Base-by-base conservation (phyloP, 1,140 invertebrate species). In the Pseudomyrmex pallidus region DNA sequence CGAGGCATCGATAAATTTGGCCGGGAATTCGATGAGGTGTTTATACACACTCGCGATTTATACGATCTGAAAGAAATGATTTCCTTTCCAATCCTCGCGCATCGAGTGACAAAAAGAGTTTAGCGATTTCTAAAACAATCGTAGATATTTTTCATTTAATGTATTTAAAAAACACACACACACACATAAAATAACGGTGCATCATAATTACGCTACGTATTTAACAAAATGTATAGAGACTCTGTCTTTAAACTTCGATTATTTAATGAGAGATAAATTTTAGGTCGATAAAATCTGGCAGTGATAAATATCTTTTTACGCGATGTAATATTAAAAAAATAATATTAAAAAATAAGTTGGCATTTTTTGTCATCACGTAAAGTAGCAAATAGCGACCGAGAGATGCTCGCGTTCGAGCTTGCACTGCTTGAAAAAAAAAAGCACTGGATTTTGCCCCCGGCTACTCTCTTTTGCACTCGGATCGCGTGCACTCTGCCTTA, bases 401-500 rank as follows among this genome's bases (percentile, higher is more conserved):
- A 57, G 52, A 35, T 48, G 5, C 76, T 25, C 50, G 13, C 61
- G 61, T 76, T 67, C 3, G 35, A 74, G 17, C 20, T 13, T 44
- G 15, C 50, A 44, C 12, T n/a, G n/a, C n/a, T 3, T 44, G 10
- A 63, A 9, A 35, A 35, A 35, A 35, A 35, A 35, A 35, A 35
- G 48, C 22, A 22, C 12, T 54, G 15, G 62, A 46, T 57, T 56
- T 20, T 44, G 12, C 35, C 3, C 48, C 20, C 25, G 56, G 20
- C 20, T 20, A 35, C 8, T 83, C 76, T 88, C 72, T 73, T 92
- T 91, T 91, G 91, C 89, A 91, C 87, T 85, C 90, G 84, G 78
- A 88, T 92, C 92, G 90, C 91, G 91, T 93, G 92, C 92, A 92
- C 92, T 93, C 92, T 92, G 89, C 90, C 91, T 93, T 93, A 93